phyloP scores from a whole-genome alignment of 2,797 vertebrate genomes.

The Basileuterus tristriatus region DNA sequence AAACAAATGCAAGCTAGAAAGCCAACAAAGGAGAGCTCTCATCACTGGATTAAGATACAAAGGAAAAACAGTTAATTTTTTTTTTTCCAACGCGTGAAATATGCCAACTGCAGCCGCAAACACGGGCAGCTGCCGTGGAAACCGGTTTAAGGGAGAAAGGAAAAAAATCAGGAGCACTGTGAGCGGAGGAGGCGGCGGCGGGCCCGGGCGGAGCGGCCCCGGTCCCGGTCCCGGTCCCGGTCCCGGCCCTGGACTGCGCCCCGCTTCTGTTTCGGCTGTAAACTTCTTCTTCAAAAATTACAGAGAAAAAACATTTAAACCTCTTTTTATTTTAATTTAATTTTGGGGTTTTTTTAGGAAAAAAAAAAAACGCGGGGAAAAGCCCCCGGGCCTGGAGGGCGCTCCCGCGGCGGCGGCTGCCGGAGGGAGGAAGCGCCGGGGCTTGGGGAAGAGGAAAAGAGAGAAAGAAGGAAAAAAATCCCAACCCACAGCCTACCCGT shows the following conservation, averaged over 20 bases:
- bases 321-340: not conserved
- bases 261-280: not conserved
- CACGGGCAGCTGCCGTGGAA: not conserved
- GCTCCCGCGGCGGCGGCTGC: not conserved
- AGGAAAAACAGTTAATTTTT: conserved; percentile 68
- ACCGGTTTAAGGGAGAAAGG: not conserved
- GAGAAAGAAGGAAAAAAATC: not conserved
- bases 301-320: not conserved
- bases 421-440: not conserved
- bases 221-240: not conserved
- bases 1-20: conserved; percentile 65
- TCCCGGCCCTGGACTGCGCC: not conserved
- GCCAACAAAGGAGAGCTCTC: conserved; percentile 55
- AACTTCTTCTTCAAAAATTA: not conserved
- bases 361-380: not conserved
- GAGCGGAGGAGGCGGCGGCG: not conserved
- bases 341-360: too few species aligned
- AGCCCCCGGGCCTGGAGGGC: not conserved
- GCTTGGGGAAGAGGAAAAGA: not conserved
- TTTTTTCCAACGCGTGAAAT: conserved; percentile 29
- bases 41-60: conserved; percentile 57
- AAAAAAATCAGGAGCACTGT: not conserved
- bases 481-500: not conserved
- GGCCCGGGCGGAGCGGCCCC: not conserved
- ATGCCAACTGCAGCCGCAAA: conserved; percentile 29